Evolutionary conservation across 2,888 invertebrate genomes (phyloP).

Genomic region (Eurytoma californica): DNA sequence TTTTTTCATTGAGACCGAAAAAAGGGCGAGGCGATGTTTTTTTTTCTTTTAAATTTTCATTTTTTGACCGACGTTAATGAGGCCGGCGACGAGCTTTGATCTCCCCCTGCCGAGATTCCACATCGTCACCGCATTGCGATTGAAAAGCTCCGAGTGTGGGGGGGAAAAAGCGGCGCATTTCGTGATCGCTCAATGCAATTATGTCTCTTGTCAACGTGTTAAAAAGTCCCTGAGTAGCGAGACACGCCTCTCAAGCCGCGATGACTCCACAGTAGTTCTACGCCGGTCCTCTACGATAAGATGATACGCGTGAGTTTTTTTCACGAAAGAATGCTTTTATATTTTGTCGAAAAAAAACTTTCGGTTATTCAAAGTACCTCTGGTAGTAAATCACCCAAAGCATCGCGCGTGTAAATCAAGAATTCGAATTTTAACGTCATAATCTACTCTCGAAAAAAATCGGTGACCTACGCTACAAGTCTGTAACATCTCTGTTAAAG

Average conservation of each 20-base stretch:
- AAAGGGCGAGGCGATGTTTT: too few species aligned
- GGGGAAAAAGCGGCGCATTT: constrained; percentile 16
- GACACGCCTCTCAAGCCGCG: constrained; percentile 23
- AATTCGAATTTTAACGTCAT: too few species aligned
- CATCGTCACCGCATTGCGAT: constrained; percentile 29
- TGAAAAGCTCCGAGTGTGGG: constrained; percentile 17
- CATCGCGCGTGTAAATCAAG: too few species aligned
- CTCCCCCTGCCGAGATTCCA: constrained; percentile 11
- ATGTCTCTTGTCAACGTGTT: constrained; percentile 64
- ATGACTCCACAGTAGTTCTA: constrained; percentile 31
- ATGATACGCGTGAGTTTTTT: constrained; percentile 8
- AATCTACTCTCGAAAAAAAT: too few species aligned
- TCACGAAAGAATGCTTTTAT: constrained; percentile 13
- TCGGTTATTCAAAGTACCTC: too few species aligned
- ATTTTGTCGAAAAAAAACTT: background rate
- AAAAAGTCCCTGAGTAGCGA: constrained; percentile 25
- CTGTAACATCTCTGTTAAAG: too few species aligned
- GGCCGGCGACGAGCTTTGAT: constrained; percentile 20
- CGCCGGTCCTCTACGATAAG: constrained; percentile 3
- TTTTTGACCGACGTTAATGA: background rate
- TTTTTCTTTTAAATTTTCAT: too few species aligned
- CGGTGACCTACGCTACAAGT: too few species aligned
- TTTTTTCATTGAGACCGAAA: too few species aligned
- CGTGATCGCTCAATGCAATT: constrained; percentile 66
- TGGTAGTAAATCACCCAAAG: too few species aligned